Evolutionary conservation across 1,140 invertebrate species (phyloP).

Genomic region (Drosophila asahinai): DNA sequence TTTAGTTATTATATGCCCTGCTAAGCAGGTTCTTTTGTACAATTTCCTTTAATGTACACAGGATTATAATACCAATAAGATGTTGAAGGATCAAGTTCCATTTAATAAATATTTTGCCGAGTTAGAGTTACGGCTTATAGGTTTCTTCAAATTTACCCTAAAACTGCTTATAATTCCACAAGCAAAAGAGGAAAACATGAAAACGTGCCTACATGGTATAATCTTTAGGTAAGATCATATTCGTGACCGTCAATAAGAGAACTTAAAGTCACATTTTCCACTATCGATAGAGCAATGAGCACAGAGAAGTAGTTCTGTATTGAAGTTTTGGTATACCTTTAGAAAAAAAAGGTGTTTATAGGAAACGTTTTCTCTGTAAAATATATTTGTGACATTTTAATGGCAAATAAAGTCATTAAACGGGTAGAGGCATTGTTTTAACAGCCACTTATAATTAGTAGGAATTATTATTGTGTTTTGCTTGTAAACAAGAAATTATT

Average conservation of each 20-base stretch:
- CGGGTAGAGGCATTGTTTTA: not conserved
- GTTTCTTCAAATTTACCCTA: too few species aligned
- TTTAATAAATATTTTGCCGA: too few species aligned
- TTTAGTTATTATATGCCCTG: too few species aligned
- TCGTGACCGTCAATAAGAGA: constrained; percentile 2
- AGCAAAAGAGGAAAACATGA: not conserved
- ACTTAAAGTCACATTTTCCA: not conserved
- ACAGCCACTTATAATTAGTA: not conserved
- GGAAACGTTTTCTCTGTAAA: not conserved
- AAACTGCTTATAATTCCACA: not conserved
- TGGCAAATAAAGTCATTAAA: not conserved
- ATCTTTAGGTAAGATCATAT: not conserved
- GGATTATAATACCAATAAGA: too few species aligned
- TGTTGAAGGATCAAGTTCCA: too few species aligned
- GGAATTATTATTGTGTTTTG: not conserved
- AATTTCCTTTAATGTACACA: too few species aligned
- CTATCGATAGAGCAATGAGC: not conserved
- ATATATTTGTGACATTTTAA: not conserved
- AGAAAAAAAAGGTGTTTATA: not conserved
- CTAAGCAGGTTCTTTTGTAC: too few species aligned
- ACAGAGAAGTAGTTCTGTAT: not conserved
- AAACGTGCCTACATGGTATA: not conserved
- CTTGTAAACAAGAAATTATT: not conserved
- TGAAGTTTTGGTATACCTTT: not conserved
- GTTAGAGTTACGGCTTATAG: too few species aligned